Conservation (phyloP, 2,888 invertebrate species). For the Hyalella azteca region DNA sequence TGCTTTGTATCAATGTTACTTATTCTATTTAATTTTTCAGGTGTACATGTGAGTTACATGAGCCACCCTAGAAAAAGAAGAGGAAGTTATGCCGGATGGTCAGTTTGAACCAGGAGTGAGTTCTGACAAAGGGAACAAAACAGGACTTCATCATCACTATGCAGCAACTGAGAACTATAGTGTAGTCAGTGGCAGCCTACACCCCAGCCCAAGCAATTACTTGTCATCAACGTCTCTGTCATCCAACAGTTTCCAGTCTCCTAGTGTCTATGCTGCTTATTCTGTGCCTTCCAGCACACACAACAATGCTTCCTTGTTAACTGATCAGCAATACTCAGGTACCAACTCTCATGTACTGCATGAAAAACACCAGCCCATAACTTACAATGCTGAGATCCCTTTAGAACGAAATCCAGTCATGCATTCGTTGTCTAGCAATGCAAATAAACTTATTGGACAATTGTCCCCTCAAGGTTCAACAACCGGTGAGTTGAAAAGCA, state of each 20-base stretch:
- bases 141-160: too few species aligned
- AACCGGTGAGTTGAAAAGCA: neutral
- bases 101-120: neutral
- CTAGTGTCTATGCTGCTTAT: neutral
- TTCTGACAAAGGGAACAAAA: neutral
- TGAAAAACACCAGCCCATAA: neutral
- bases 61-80: neutral
- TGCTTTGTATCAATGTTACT: too few species aligned
- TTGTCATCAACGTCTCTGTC: too few species aligned
- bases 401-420: neutral
- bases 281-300: neutral
- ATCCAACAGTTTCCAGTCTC: too few species aligned
- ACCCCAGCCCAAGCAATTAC: too few species aligned
- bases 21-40: neutral
- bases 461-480: neutral
- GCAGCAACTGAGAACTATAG: too few species aligned
- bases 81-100: conserved; percentile 22
- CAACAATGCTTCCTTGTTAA: neutral
- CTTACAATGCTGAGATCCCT: neutral
- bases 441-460: neutral
- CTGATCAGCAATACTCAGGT: neutral
- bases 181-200: too few species aligned
- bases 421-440: conserved; percentile 13
- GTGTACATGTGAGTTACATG: neutral
- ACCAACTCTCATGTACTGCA: neutral